Percentiles rank a stretch among this genome's conserved stretches.
These are phyloP conservation scores for Synodontis membranacea DNA, from an alignment of 2,113 vertebrate genomes.

Conservation along the genomic window DNA sequence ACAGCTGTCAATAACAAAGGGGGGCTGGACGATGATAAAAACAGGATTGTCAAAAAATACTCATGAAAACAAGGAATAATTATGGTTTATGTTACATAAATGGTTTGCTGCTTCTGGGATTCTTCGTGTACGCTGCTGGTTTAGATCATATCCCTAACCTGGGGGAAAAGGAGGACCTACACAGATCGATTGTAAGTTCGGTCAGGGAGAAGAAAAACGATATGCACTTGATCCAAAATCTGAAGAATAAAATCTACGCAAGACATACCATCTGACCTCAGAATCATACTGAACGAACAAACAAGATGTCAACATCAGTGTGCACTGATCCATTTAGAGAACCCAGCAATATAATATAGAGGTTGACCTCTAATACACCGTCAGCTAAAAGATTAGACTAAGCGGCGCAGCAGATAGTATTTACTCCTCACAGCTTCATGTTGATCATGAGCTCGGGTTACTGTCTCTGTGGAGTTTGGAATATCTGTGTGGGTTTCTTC, in stretches of 20 bases:
- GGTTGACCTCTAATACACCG: constrained; percentile 3
- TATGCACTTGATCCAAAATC: constrained; percentile 9
- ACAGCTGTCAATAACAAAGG: neutral
- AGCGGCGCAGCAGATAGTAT: neutral
- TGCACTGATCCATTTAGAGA: constrained; percentile 30
- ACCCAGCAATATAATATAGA: constrained; percentile 15
- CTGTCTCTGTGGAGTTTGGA: neutral
- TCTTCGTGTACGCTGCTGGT: neutral
- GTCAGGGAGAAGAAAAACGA: neutral
- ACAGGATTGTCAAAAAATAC: constrained; percentile 36
- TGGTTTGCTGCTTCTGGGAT: neutral
- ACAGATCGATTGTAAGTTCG: neutral
- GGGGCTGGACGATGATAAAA: constrained; percentile 27
- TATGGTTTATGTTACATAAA: constrained; percentile 28
- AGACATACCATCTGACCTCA: constrained; percentile 32
- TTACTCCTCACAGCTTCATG: neutral
- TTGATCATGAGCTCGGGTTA: neutral
- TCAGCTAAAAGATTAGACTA: neutral
- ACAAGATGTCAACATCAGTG: constrained; percentile 8
- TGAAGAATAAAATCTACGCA: constrained; percentile 5
- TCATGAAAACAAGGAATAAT: constrained; percentile 20
- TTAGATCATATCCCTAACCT: neutral
- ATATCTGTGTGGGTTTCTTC: neutral
- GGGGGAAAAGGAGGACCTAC: neutral
- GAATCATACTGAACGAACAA: neutral